Evolutionary conservation across 2,888 invertebrate species (phyloP), one percentile per base, ranked within the genome.

Genomic region (Digitonthophagus gazella): DNA sequence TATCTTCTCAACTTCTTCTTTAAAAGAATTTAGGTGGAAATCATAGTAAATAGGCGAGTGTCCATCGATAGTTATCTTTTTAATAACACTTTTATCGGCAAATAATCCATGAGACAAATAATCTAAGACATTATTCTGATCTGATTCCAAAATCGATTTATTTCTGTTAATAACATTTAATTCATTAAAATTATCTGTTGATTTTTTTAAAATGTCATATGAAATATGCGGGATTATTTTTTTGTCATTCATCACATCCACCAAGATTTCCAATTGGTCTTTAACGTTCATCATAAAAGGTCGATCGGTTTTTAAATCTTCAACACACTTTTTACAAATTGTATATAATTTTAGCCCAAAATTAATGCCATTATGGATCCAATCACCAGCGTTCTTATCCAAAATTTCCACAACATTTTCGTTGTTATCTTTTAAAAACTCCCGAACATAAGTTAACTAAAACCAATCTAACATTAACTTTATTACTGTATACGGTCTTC

Each of bases 241-340:
- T 15, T 69, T 55, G 4, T 67, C 70, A 2, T 58, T 18, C 6
- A 61, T 16, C 4, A 68, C 56, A 15, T 57, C 44, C 11, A 61
- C 8, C 18, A 68, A 15, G 54, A 64, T 28, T 28, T 64, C 64
- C 8, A 44, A 16, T 20, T 20, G 28, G 2, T 64, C 64, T 64
- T 22, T 83, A 20, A 89, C 83, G 74, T 84, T 80, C 67, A 83
- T 83, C 85, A 91, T 90, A 8, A 84, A 81, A 0, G 90, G 90
- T 75, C 91, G 78, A 64, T 84, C 83, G 74, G 85, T 86, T 75
- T 86, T 86, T 71, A 87, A 86, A 58, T 84, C 81, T 67, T 84
- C 81, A 67, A 90, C 82, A 78, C 91, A 91, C 44, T 78, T 80
- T 67, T 81, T 80, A 1, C 90, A 85, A 58, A 91, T 78, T n/a